Evolutionary conservation across 2,797 vertebrate species (phyloP), one percentile per base, ranked within the genome.

Genomic region (Cryptoblepharus egeriae): DNA sequence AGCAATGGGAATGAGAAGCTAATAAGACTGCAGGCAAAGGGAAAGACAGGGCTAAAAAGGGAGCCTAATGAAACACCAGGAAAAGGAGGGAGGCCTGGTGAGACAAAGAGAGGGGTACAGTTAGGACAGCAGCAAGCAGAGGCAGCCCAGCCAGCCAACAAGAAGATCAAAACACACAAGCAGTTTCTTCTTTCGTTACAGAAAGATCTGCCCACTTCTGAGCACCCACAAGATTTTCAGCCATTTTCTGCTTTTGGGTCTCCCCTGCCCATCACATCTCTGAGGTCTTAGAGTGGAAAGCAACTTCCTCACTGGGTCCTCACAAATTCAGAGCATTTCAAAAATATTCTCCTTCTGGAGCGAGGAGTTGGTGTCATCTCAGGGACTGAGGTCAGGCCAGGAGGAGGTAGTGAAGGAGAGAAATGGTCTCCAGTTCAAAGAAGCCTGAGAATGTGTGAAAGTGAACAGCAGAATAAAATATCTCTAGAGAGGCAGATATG

Each of bases 1-100:
- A 35, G 22, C 1, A 15, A 58, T 15, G 32, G 57, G 77, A 42
- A 71, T 71, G 57, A 84, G 13, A 20, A 39, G 57, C 22, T 68
- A 37, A 82, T n/a, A 37, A 45, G 9, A 58, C 45, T n/a, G 32
- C 28, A 77, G 67, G 74, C 39, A 63, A 55, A 52, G 32, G 35
- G 67, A 37, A 72, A 52, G 49, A 10, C 49, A 75, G 30, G 67
- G 26, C 81, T 52, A 30, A 58, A 71, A 78, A 39, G 80, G 67
- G 80, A 87, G 71, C 71, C 74, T 71, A 82, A 70, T 73, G 86
- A 76, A 77, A 45, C 75, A 79, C 60, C 69, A 64, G 81, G 61
- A 77, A 28, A 85, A 68, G 39, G 79, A 39, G 49, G 30, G 52
- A n/a, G 32, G 49, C 63, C 81, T 68, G 69, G 64, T 74, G n/a